Evolutionary conservation across 2,797 vertebrate species (phyloP), one percentile per base, ranked within the genome.

Genomic region (Gila robusta): DNA sequence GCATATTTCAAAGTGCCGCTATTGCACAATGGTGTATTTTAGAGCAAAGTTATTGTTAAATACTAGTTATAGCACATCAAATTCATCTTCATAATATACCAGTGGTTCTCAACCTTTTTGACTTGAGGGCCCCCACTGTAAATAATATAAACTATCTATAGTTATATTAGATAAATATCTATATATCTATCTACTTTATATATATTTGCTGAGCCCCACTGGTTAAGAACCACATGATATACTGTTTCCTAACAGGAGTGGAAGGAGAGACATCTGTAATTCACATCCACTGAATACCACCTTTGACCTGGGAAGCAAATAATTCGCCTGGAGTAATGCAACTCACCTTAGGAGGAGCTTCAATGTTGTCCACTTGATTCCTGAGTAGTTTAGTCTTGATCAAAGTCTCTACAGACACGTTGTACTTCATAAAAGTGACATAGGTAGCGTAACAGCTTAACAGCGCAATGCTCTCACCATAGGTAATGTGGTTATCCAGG

Each of bases 381-480:
- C 94, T 94, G 89, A 92, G 95, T 62, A 99, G 87, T 67, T 87
- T 37, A 78, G 89, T 91, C 94, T 98, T 99, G 92, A 97, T 96
- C 89, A 93, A 10, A 84, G 74, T 71, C 94, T 99, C 98, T 19
- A 98, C 91, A 83, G 91, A 94, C 90, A 95, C 92, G 72, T 99
- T 99, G 95, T 94, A 98, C 94, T 99, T 99, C 98, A 99, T 99
- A 93, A 99, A 99, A 56, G 96, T 94, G 90, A 99, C 98, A 26
- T 99, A 99, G 90, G 64, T 91, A 89, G 92, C 73, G 90, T 99
- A 99, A 8, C 96, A 97, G 62, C 79, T n/a, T 67, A 99, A 94
- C 74, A 99, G 96, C 7, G 95, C 82, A 17, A 96, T 69, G 86
- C 98, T 99, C 91, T 99, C 98, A 89, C 83, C 89, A 91, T 96